phyloP scores from a whole-genome alignment of 2,113 vertebrate genomes.

The Astatotilapia flaviijosephi region DNA sequence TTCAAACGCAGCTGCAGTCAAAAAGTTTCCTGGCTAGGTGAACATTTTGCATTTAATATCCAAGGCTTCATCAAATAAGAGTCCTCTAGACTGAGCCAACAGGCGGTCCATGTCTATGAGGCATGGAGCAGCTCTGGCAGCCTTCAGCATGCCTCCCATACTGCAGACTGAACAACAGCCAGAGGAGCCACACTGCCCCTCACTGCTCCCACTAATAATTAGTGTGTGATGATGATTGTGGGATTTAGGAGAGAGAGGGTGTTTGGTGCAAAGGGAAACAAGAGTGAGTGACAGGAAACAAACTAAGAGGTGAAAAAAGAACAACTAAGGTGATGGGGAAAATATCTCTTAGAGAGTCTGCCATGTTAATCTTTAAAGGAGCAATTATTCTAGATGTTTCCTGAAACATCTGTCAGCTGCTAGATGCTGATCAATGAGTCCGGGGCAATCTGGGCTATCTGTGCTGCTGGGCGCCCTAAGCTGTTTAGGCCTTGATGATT shows the following conservation, averaged over 20 bases:
- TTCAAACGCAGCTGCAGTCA: slow-evolving; percentile 2
- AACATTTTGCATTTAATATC: background rate
- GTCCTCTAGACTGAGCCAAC: background rate
- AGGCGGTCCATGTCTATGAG: background rate
- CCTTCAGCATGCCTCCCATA: slow-evolving; percentile 15
- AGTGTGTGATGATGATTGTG: slow-evolving; percentile 1
- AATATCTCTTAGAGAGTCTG: background rate
- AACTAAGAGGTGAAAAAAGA: background rate
- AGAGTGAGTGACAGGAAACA: background rate
- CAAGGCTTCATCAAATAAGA: background rate
- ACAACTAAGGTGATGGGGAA: background rate
- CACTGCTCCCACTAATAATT: background rate
- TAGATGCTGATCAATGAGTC: background rate
- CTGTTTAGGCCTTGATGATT: background rate
- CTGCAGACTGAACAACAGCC: background rate
- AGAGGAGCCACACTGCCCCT: background rate
- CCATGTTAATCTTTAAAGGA: background rate
- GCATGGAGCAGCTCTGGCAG: background rate
- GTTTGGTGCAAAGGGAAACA: background rate
- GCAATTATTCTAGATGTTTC: background rate
- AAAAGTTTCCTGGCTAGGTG: background rate
- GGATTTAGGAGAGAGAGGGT: background rate
- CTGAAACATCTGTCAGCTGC: background rate
- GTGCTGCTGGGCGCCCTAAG: background rate
- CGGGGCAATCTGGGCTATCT: background rate